Evolutionary conservation across 2,888 invertebrate genomes (phyloP), one percentile per base, ranked within the genome.

Genomic region (Drosophila emarginata): DNA sequence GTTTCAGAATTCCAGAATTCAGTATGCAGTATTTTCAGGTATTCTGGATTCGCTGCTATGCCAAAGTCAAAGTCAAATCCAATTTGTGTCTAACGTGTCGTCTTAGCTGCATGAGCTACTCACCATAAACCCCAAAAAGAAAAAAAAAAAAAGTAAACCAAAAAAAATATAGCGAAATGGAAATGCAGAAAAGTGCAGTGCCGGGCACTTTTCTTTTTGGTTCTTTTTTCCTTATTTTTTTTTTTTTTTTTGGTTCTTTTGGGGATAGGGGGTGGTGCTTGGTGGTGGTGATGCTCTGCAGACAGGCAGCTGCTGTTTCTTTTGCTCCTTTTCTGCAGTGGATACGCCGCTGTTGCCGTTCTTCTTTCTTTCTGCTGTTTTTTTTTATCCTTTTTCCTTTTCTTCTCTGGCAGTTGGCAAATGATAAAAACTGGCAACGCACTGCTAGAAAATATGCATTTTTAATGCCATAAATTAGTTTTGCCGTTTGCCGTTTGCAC

Each of bases 371-470:
- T 11, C 26, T 15, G 11, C 11, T 14, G n/a, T 52, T 37, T 52
- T n/a, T 51, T 26, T 51, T 14, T 18, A 4, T 28, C 28, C 28
- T 15, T 58, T 58, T 15, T 40, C 26, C 12, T 52, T 21, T 45
- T 9, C 12, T 12, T 45, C 40, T 28, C 37, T 74, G 63, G 64
- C 74, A 79, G 71, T 79, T 80, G 79, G 85, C 76, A 77, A 87
- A 83, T 87, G 79, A 80, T 84, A 87, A 87, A 83, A 84, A 84
- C 87, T 74, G 67, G 74, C 72, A 71, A 76, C 75, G 78, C 79
- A 79, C 87, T 87, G 84, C 87, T 87, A 87, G 84, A 88, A 88
- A 88, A 87, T 87, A 84, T 89, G 76, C 87, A 89, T 89, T 87
- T 86, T 87, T 84, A 83, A 83, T 86, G 86, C 80, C 80, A 79